These are phyloP conservation scores for Serrognathus titanus DNA, from an alignment of 2,888 invertebrate genomes.

Conservation along the genomic window DNA sequence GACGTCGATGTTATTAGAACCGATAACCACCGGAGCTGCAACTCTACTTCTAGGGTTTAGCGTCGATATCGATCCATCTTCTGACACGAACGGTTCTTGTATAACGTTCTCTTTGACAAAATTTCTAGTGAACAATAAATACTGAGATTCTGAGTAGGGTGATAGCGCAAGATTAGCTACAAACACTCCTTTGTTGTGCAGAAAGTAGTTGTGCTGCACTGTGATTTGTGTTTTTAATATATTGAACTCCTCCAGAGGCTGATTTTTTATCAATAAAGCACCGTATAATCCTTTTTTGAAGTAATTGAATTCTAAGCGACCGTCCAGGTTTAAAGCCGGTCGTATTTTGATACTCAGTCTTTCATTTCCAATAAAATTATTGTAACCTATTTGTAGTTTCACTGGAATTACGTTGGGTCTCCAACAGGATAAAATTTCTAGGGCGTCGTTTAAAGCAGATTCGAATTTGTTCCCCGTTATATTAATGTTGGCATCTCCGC, in stretches of 20 bases:
- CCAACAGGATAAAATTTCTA: constrained; percentile 86
- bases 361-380: constrained; percentile 73
- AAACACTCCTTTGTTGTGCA: constrained; percentile 82
- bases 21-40: constrained; percentile 87
- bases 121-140: constrained; percentile 81
- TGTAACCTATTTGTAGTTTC: constrained; percentile 79
- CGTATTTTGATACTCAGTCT: constrained; percentile 73
- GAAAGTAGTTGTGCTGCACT: constrained; percentile 86
- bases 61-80: constrained; percentile 61
- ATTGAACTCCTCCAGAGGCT: constrained; percentile 76
- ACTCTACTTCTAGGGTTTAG: constrained; percentile 88
- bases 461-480: constrained; percentile 90
- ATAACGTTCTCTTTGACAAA: constrained; percentile 83
- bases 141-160: constrained; percentile 80
- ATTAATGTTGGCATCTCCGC: constrained; percentile 80
- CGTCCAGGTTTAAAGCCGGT: constrained; percentile 77
- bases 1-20: constrained; percentile 85
- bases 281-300: constrained; percentile 81
- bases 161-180: constrained; percentile 85
- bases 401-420: constrained; percentile 53
- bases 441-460: constrained; percentile 70
- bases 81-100: constrained; percentile 75
- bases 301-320: constrained; percentile 82
- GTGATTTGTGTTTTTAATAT: constrained; percentile 66
- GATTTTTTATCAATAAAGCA: constrained; percentile 79